These are phyloP conservation scores for Drosophila ohnishii DNA, from an alignment of 1,140 invertebrate species.

Conservation along the genomic window DNA sequence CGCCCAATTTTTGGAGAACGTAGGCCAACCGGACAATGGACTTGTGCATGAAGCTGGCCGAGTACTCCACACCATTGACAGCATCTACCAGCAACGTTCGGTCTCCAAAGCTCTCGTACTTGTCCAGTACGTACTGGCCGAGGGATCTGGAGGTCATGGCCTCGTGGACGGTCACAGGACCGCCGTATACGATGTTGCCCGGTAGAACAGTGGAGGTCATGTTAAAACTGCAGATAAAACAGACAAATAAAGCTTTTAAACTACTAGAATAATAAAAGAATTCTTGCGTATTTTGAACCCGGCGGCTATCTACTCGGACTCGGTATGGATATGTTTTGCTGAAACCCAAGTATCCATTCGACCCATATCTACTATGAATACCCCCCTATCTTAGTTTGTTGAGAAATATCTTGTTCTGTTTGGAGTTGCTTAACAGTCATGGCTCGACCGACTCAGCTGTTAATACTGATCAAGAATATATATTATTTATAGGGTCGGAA, in stretches of 20 bases:
- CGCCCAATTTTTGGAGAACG: constrained; percentile 80
- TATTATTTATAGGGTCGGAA: too few species aligned
- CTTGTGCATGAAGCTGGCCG: constrained; percentile 82
- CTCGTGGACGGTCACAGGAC: constrained; percentile 52
- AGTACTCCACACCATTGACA: constrained; percentile 81
- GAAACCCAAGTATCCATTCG: background rate
- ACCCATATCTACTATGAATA: constrained; percentile 10
- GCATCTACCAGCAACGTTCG: constrained; percentile 82
- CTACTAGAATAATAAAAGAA: background rate
- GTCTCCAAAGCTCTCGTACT: constrained; percentile 57
- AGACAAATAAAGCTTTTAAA: background rate
- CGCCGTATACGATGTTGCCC: constrained; percentile 74
- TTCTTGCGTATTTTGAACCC: constrained; percentile 1
- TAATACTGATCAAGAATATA: too few species aligned
- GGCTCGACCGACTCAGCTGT: too few species aligned
- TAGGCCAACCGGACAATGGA: constrained; percentile 83
- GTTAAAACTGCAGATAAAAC: constrained; percentile 24
- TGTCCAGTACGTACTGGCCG: constrained; percentile 64
- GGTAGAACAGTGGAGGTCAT: constrained; percentile 64
- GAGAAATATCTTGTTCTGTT: background rate
- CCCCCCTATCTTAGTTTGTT: constrained; percentile 5
- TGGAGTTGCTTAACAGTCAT: too few species aligned
- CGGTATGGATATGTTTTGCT: background rate
- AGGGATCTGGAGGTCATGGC: constrained; percentile 65
- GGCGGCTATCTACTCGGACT: constrained; percentile 22